Base-by-base conservation (phyloP, 1,140 invertebrate genomes). In the Ephestia elutella region DNA sequence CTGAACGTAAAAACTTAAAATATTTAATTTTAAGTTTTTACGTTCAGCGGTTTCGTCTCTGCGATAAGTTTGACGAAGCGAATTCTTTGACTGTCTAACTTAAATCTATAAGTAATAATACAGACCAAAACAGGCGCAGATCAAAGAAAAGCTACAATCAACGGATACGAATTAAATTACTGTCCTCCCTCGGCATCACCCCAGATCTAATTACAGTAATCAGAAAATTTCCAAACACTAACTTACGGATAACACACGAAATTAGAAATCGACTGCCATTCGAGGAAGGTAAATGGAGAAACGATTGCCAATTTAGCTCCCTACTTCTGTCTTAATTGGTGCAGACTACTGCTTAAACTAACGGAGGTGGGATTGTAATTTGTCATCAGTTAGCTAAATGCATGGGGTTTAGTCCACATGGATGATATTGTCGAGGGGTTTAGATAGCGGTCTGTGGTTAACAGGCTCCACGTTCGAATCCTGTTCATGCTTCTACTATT, bases 281-380 rank as follows among this genome's bases (percentile, higher is more conserved):
- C 71, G 72, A 79, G 75, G 67, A 77, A 80, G 74, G 82, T 81
- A 83, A 83, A 85, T 80, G 76, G 71, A 73, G 74, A 57, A 80
- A 85, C 82, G 82, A 87, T 87, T 85, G 82, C 74, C 85, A 87
- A 87, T 86, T 87, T 83, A 76, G 68, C 71, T 75, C 82, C 82
- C 82, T 75, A 82, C 82, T n/a, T 80, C 76, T 71, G 75, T 78
- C 73, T 83, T 82, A 84, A 86, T 86, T 86, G 83, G 73, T 75
- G 80, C 69, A 78, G 78, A 83, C 76, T 80, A 82, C 77, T 80
- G 74, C 78, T 73, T 78, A 68, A 83, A 86, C 81, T 79, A 82
- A 66, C 69, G 72, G 60, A 67, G 72, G 73, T 71, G 77, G 71
- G 77, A 78, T 44, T 77, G 78, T 87, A 86, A 88, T 88, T 86